phyloP scores from a whole-genome alignment of 2,888 invertebrate genomes.

The Crepidodera aurea region DNA sequence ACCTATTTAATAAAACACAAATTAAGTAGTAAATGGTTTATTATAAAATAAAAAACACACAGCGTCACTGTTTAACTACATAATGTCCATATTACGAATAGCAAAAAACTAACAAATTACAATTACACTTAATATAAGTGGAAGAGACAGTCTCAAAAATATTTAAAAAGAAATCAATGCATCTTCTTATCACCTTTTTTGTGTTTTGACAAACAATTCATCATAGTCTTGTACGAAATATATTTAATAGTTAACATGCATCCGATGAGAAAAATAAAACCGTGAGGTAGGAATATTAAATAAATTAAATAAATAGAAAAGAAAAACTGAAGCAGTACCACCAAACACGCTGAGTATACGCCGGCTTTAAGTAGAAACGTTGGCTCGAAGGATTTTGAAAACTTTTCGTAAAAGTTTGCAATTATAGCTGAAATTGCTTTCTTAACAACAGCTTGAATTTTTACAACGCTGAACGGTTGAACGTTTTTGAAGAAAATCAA shows the following conservation, averaged over 20 bases:
- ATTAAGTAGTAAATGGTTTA: constrained; percentile 12
- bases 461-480: constrained; percentile 15
- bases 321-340: constrained; percentile 47
- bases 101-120: background rate
- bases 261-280: constrained; percentile 49
- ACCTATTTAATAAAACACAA: too few relatives aligned
- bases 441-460: constrained; percentile 11
- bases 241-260: constrained; percentile 44
- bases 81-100: constrained; percentile 1
- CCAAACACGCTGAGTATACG: constrained; percentile 45
- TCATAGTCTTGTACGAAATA: constrained; percentile 40
- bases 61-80: constrained; percentile 4
- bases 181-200: constrained; percentile 20
- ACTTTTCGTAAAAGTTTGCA: constrained; percentile 31
- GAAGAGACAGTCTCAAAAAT: constrained; percentile 10
- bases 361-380: constrained; percentile 40
- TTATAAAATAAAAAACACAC: constrained; percentile 8
- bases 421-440: constrained; percentile 7
- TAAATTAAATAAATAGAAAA: constrained; percentile 48
- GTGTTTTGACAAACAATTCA: background rate
- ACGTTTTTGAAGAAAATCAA: constrained; percentile 36
- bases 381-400: constrained; percentile 37
- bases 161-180: background rate
- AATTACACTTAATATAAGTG: constrained; percentile 33
- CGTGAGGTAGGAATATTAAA: constrained; percentile 45